These are phyloP conservation scores for Thelaira solivaga DNA, from an alignment of 2,888 invertebrate genomes.

Conservation along the genomic window DNA sequence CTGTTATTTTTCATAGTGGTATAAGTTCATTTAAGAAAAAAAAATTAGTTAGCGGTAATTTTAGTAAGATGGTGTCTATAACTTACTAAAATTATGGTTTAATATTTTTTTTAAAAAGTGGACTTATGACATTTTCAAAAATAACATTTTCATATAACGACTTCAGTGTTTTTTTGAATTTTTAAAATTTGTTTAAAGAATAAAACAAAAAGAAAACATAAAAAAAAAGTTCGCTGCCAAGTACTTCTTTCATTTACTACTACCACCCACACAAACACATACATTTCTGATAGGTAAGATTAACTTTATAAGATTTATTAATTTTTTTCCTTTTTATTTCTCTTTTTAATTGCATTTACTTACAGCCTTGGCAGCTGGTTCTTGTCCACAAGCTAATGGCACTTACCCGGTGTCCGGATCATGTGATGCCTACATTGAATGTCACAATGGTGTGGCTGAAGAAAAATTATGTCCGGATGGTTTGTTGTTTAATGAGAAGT, in stretches of 20 bases:
- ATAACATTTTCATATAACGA: too few species aligned
- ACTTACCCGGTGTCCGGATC: constrained; percentile 83
- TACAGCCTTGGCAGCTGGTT: constrained; percentile 58
- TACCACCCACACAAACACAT: constrained; percentile 22
- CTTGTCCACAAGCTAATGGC: constrained; percentile 84
- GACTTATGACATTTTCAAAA: too few species aligned
- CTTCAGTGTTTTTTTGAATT: too few species aligned
- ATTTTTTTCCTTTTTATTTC: constrained; percentile 63
- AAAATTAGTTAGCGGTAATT: too few species aligned
- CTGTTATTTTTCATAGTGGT: too few species aligned
- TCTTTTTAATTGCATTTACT: constrained; percentile 55
- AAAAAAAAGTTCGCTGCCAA: neutral
- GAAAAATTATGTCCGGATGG: constrained; percentile 90
- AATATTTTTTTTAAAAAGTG: too few species aligned
- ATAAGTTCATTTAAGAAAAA: too few species aligned
- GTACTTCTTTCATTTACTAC: constrained; percentile 24
- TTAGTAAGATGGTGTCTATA: too few species aligned
- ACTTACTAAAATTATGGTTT: too few species aligned
- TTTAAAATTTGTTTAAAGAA: too few species aligned
- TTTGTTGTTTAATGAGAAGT: constrained; percentile 85
- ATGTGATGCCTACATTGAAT: constrained; percentile 87
- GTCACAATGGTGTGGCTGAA: constrained; percentile 84
- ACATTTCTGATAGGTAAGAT: constrained; percentile 72
- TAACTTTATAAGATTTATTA: constrained; percentile 61
- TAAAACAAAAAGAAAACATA: neutral